A percentile compares a stretch with the other conserved stretches of the same genome.
These are phyloP conservation scores for Amphipoea oculea DNA, from an alignment of 2,888 invertebrate genomes.

Conservation along the genomic window DNA sequence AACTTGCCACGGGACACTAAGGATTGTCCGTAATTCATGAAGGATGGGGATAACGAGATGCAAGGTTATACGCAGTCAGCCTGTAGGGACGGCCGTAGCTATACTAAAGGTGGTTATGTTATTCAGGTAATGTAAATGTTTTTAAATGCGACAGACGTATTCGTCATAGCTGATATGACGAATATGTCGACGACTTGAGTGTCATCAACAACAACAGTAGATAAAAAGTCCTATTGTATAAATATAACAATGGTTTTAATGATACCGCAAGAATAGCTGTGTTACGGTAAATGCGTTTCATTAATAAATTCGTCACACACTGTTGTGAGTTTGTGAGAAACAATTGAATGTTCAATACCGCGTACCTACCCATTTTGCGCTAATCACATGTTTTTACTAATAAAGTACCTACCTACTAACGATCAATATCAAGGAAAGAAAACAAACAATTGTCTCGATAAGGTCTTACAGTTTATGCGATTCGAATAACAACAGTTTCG, in stretches of 20 bases:
- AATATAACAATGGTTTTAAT: not conserved
- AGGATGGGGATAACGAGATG: not conserved
- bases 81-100: not conserved
- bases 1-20: not conserved
- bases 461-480: not conserved
- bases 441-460: constrained; percentile 4
- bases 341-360: not conserved
- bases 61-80: not conserved
- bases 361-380: not conserved
- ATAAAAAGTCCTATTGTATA: not conserved
- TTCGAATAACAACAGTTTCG: constrained; percentile 25
- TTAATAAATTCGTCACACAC: not conserved
- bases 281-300: not conserved
- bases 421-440: not conserved
- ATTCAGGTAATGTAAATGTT: not conserved
- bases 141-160: not conserved
- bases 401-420: not conserved
- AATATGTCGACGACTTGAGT: not conserved
- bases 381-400: constrained; percentile 14
- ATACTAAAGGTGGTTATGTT: not conserved
- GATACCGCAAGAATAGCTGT: not conserved
- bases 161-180: not conserved
- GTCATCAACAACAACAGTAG: not conserved
- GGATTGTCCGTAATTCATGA: not conserved
- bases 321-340: not conserved